Base-by-base conservation (phyloP, 2,113 vertebrate genomes). In the Chloropsis cyanopogon region DNA sequence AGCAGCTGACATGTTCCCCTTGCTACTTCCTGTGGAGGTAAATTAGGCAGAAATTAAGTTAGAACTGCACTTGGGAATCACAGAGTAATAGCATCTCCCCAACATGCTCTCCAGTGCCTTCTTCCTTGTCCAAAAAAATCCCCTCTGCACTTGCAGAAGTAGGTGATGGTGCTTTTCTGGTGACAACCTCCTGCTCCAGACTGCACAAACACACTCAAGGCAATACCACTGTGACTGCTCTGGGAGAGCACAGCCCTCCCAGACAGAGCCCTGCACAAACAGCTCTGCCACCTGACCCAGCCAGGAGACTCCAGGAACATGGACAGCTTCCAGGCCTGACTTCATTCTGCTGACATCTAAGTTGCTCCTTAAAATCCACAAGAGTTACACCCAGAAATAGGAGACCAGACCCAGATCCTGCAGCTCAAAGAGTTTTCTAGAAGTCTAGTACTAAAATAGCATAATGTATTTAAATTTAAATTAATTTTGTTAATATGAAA, bases 181-280 rank as follows among this genome's bases (percentile, higher is more conserved):
- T 3, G 9, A 33, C 11, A 71, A 1, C 8, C 11, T 57, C 50
- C n/a, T 14, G 42, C 61, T 57, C 25, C 69, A 82, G 44, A 7
- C 21, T 26, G 18, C 33, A n/a, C 1, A 10, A 4, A 16, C 15
- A 6, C 2, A 4, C 44, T 24, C 10, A 3, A 53, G 79, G 39
- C 22, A 21, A 12, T 0, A 16, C 2, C 41, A 5, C 2, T 5
- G 50, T 3, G 8, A 41, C 4, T 42, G 42, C n/a, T 25, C 47
- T 20, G 28, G 10, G 26, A 37, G 28, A 81, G 52, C 35, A 26
- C 21, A 78, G 47, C 44, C n/a, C 7, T 17, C 6, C 11, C 20
- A 47, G 8, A 20, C 12, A 20, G 44, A n/a, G 25, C 31, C 52
- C 63, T 3, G 2, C 76, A 22, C 20, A 59, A 37, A 29, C 26